Evolutionary conservation across 2,888 invertebrate species (phyloP).

Genomic region (Netelia inedita): DNA sequence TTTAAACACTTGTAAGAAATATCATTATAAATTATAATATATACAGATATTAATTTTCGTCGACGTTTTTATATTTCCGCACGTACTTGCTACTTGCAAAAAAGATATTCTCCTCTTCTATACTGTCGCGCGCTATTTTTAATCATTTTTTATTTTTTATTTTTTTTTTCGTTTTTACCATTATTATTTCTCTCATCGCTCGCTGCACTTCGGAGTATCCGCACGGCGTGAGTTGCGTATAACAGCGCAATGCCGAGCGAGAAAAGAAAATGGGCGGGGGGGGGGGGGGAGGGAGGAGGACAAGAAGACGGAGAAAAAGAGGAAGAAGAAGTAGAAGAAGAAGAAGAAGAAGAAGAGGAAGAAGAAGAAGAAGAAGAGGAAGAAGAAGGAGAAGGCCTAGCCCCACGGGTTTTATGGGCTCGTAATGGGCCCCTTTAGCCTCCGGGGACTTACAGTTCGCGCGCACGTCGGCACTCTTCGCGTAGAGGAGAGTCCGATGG

Average conservation of each 20-base stretch:
- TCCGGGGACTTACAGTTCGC: conserved; percentile 62
- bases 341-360: not conserved
- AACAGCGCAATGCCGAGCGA: conserved; percentile 71
- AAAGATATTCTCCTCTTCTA: too few relatives aligned
- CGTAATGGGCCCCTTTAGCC: conserved; percentile 80
- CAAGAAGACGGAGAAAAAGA: too few relatives aligned
- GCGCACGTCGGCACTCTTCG: conserved; percentile 48
- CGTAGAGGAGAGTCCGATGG: conserved; percentile 47
- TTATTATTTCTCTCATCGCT: conserved; percentile 59
- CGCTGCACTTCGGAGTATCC: conserved; percentile 42
- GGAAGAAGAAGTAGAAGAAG: not conserved
- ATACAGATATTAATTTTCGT: too few relatives aligned
- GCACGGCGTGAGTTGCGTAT: conserved; percentile 68
- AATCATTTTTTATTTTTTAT: conserved; percentile 6
- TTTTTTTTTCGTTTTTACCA: conserved; percentile 25
- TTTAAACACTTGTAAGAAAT: too few relatives aligned
- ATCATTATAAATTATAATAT: too few relatives aligned
- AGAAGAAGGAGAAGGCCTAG: conserved; percentile 69
- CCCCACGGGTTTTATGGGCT: conserved; percentile 79
- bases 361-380: not conserved
- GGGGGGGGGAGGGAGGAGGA: not conserved
- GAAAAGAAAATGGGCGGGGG: not conserved
- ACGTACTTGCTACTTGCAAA: too few relatives aligned
- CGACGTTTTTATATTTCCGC: too few relatives aligned
- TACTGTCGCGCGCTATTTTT: too few relatives aligned